Percentiles rank a stretch among this genome's conserved stretches.
Conservation (phyloP, 2,888 invertebrate genomes). For the Phasia obesa region DNA sequence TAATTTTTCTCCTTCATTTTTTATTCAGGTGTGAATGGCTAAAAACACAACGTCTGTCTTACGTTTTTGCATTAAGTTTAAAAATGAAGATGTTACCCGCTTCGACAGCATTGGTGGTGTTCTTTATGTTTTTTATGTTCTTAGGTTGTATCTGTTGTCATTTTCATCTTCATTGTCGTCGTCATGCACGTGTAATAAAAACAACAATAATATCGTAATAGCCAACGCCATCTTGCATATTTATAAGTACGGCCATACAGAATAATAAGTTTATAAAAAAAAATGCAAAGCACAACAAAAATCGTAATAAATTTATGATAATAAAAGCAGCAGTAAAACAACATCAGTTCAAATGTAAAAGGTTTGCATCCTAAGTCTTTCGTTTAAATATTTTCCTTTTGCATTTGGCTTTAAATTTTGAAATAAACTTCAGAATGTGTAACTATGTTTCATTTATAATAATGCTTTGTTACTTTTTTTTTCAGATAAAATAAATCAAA, state of each 20-base stretch:
- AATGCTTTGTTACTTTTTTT: no score
- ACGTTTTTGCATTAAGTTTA: constrained; percentile 41
- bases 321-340: constrained; percentile 24
- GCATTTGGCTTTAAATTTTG: no score
- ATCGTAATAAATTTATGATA: not conserved
- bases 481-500: no score
- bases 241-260: constrained; percentile 60
- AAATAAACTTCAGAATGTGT: no score
- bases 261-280: constrained; percentile 24
- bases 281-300: not conserved
- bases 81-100: constrained; percentile 72
- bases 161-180: constrained; percentile 56
- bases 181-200: constrained; percentile 64
- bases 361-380: constrained; percentile 52
- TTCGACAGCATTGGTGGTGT: constrained; percentile 65
- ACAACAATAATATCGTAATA: constrained; percentile 65
- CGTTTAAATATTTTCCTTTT: not conserved
- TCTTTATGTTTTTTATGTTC: constrained; percentile 50
- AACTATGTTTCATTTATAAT: no score
- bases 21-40: constrained; percentile 71
- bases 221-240: constrained; percentile 72
- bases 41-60: constrained; percentile 34
- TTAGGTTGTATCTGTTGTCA: constrained; percentile 33
- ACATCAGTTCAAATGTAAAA: not conserved
- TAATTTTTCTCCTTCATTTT: constrained; percentile 22